Conservation (phyloP, 2,888 invertebrate species). For the Blastobasis adustella region DNA sequence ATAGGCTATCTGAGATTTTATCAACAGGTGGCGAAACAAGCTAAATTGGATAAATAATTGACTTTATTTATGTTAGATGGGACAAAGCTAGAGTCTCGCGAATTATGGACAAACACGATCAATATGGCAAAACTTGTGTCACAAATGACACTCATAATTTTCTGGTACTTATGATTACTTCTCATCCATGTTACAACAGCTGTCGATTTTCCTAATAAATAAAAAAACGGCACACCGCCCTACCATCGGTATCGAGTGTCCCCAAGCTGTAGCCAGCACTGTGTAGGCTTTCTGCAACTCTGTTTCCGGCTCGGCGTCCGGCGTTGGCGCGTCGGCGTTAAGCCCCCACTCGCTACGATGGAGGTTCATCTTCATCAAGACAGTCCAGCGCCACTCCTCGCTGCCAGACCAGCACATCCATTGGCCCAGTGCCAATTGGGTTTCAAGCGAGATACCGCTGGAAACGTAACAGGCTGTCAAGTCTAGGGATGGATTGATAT, state of each 20-base stretch:
- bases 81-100: too few species aligned
- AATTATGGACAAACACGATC: too few species aligned
- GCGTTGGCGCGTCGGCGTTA: slow-evolving; percentile 32
- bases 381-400: slow-evolving; percentile 49
- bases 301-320: slow-evolving; percentile 22
- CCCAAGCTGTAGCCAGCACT: slow-evolving; percentile 49
- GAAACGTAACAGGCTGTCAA: slow-evolving; percentile 1
- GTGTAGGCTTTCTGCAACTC: slow-evolving; percentile 36
- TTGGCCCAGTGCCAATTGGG: slow-evolving; percentile 37
- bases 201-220: too few species aligned
- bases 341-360: slow-evolving; percentile 46
- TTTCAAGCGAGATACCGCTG: slow-evolving; percentile 50
- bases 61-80: too few species aligned
- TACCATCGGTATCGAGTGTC: slow-evolving; percentile 61
- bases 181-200: too few species aligned
- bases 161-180: too few species aligned
- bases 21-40: too few species aligned
- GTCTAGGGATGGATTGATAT: too few species aligned
- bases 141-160: too few species aligned
- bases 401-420: slow-evolving; percentile 33
- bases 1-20: too few species aligned
- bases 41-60: too few species aligned
- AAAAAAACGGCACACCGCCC: slow-evolving; percentile 15
- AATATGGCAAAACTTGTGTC: too few species aligned
- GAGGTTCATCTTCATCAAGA: slow-evolving; percentile 35